Conservation (phyloP, 2,797 vertebrate species). For the Gallinago stenura region DNA sequence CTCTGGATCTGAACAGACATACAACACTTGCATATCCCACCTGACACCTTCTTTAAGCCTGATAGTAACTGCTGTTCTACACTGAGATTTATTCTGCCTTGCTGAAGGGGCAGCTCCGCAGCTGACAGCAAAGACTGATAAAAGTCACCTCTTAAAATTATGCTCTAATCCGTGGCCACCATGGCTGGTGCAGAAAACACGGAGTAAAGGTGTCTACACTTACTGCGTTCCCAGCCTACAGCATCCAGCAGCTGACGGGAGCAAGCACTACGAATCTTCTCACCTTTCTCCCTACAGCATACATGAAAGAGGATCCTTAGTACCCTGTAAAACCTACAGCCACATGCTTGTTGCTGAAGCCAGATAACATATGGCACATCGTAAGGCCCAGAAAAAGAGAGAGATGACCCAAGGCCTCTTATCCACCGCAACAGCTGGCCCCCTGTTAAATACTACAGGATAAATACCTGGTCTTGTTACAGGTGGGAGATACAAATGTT, state of each 20-base stretch:
- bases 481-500: neutral
- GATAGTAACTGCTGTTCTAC: neutral
- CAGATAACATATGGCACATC: fast-evolving
- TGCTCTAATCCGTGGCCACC: fast-evolving
- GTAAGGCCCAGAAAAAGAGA: fast-evolving
- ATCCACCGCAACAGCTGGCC: neutral
- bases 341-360: fast-evolving
- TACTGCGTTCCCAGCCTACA: neutral
- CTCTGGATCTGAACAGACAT: neutral
- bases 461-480: neutral
- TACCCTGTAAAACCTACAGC: neutral
- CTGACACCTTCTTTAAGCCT: neutral
- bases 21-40: neutral
- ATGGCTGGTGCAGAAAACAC: fast-evolving
- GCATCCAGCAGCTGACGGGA: neutral
- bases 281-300: neutral
- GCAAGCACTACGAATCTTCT: neutral
- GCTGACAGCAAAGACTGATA: too few species aligned
- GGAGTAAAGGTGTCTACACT: neutral
- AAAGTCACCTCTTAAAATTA: neutral
- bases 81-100: neutral
- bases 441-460: too few species aligned
- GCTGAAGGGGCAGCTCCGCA: neutral
- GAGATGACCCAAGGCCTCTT: neutral
- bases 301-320: fast-evolving